These are phyloP conservation scores for Oligia fasciuncula DNA, from an alignment of 2,888 invertebrate species.

Conservation along the genomic window DNA sequence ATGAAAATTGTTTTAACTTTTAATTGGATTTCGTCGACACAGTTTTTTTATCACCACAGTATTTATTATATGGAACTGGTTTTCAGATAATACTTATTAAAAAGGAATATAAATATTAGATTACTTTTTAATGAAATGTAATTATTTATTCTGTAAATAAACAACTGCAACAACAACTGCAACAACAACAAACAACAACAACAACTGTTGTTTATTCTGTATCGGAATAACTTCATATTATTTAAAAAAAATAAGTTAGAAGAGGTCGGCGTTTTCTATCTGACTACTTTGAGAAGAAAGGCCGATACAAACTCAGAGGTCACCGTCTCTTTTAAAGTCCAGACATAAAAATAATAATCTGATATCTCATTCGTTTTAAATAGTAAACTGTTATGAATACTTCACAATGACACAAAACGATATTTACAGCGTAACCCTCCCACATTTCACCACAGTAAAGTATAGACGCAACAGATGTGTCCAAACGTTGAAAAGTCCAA, in stretches of 20 bases:
- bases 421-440: conserved; percentile 22
- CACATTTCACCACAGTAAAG: conserved; percentile 13
- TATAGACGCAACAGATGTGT: conserved; percentile 49
- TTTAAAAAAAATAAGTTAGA: too few relatives aligned
- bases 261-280: too few relatives aligned
- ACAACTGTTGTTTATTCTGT: too few relatives aligned
- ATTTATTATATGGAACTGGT: neutral
- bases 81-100: neutral
- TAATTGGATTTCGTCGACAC: neutral
- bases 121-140: neutral
- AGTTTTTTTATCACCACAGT: neutral
- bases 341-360: neutral
- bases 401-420: neutral
- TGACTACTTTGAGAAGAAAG: too few relatives aligned
- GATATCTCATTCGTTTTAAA: neutral
- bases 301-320: too few relatives aligned
- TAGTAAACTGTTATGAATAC: neutral
- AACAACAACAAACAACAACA: too few relatives aligned
- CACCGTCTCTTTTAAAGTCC: too few relatives aligned
- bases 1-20: neutral
- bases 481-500: conserved; percentile 52
- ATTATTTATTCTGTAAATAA: too few relatives aligned
- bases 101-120: neutral
- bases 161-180: too few relatives aligned
- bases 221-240: too few relatives aligned